Evolutionary conservation across 2,113 vertebrate genomes (phyloP), one percentile per base, ranked within the genome.

Genomic region (Dasyurus viverrinus): DNA sequence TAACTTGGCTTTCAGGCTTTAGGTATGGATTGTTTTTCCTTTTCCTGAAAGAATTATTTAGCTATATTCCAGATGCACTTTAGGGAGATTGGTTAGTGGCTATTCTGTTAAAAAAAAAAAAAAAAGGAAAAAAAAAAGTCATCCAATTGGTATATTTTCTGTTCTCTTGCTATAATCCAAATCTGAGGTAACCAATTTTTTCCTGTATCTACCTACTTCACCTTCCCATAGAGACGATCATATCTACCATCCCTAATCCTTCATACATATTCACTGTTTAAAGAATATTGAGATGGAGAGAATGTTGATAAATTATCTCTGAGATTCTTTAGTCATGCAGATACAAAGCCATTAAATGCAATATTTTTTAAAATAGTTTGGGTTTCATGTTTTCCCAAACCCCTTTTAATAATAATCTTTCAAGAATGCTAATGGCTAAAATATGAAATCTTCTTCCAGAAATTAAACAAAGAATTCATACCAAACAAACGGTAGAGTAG

Each of bases 81-180:
- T 30, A 89, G 19, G 5, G 90, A 90, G 23, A 55, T 92, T 94
- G n/a, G 5, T 50, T 47, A 93, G n/a, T 27, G 24, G 14, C 25
- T 48, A 30, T 27, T 27, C 4, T 26, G 47, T 2, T 84, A 8
- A 10, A 42, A 36, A 42, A 76, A 84, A 19, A 42, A 36, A 42
- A 76, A 84, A 47, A 19, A 42, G n/a, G 25, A 42, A 76, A 84
- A 47, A 19, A 42, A 19, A 27, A 36, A 95, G 46, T 0, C 14
- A 52, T 89, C 57, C 25, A 46, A 24, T 92, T 91, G 50, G 1
- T 54, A 89, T 94, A 90, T 57, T 89, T 94, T 92, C 48, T 92
- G 14, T 22, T 8, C 57, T 54, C 10, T 0, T 36, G 1, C 1
- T 47, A 55, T 19, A 54, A 93, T 90, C 60, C 68, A 84, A 84